Conservation (phyloP, 37 sponge, comb jelly and placozoan genomes). For the Haliclona indistincta region DNA sequence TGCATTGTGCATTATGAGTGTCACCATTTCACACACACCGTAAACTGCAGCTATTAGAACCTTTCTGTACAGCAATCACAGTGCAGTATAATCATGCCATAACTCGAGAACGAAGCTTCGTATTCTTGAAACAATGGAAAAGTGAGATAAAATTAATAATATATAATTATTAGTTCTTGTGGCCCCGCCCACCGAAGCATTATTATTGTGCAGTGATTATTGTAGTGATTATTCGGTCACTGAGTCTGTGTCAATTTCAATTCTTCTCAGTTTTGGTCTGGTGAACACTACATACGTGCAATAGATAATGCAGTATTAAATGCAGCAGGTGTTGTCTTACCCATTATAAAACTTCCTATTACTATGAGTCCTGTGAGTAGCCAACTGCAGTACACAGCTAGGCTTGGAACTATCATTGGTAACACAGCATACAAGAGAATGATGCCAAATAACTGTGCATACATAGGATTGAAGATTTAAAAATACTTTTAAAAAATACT, state of each 20-base stretch:
- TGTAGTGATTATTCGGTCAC: no score
- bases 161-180: no score
- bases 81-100: no score
- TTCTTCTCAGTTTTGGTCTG: constrained; percentile 38
- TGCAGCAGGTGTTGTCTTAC: background rate
- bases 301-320: background rate
- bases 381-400: background rate
- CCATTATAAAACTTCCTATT: background rate
- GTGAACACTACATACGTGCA: constrained; percentile 19
- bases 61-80: no score
- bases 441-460: constrained; percentile 2
- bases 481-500: background rate
- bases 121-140: no score
- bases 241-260: constrained; percentile 28
- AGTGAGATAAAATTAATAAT: no score
- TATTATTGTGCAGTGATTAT: no score
- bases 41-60: no score
- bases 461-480: background rate
- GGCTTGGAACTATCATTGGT: background rate
- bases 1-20: no score
- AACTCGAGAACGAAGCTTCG: no score
- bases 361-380: constrained; percentile 3
- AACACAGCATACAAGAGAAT: constrained; percentile 3
- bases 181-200: no score
- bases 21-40: no score